Evolutionary conservation across 2,113 vertebrate species (phyloP).

Genomic region (Spea multiplicata): DNA sequence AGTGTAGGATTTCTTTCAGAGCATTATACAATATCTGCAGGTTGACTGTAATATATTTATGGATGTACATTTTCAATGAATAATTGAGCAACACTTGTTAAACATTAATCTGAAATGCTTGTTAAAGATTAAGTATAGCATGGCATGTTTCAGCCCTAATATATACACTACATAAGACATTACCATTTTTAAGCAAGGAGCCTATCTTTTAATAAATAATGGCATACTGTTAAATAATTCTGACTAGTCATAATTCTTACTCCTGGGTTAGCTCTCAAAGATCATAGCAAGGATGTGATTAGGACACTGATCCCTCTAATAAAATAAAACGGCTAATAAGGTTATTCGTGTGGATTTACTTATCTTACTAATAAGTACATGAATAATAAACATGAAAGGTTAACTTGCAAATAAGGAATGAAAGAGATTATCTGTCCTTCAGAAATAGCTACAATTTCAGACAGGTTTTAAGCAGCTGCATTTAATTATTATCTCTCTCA

Average conservation of each 20-base stretch:
- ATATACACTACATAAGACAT: too few relatives aligned
- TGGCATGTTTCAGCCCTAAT: too few relatives aligned
- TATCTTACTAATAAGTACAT: slow-evolving; percentile 45
- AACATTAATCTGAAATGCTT: too few relatives aligned
- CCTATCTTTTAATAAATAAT: too few relatives aligned
- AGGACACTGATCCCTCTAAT: slow-evolving; percentile 40
- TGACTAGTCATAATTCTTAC: not conserved
- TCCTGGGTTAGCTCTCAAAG: slow-evolving; percentile 14
- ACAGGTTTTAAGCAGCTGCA: slow-evolving; percentile 45
- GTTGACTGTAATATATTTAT: too few relatives aligned
- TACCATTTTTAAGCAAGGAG: too few relatives aligned
- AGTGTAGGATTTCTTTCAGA: too few relatives aligned
- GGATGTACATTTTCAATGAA: too few relatives aligned
- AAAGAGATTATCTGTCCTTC: slow-evolving; percentile 48
- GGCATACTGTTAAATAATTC: too few relatives aligned
- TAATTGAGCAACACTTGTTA: too few relatives aligned
- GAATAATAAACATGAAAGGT: slow-evolving; percentile 48
- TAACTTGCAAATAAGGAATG: slow-evolving; percentile 48
- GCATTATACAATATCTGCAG: too few relatives aligned
- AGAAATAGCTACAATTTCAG: slow-evolving; percentile 36
- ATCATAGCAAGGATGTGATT: slow-evolving; percentile 42
- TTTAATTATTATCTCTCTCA: slow-evolving; percentile 45
- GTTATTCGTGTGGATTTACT: slow-evolving; percentile 43
- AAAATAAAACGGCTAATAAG: slow-evolving; percentile 47
- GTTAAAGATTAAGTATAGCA: too few relatives aligned